Percentiles rank a stretch among this genome's conserved stretches.
Evolutionary conservation across 2,888 invertebrate genomes (phyloP).

Genomic region (Bombylius major): DNA sequence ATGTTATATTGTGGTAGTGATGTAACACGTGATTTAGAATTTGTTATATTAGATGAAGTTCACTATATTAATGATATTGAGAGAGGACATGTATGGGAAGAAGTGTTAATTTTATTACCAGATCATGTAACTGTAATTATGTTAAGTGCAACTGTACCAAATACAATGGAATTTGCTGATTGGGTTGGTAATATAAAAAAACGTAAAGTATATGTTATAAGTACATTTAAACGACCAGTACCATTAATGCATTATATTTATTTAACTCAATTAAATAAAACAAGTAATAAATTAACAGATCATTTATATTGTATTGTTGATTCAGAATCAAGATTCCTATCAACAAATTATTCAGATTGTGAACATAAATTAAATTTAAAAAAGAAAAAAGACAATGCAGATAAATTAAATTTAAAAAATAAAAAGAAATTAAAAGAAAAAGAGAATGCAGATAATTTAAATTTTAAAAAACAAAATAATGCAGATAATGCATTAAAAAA

Average conservation of each 20-base stretch:
- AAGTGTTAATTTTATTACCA: conserved; percentile 90
- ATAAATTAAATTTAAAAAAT: too few species aligned
- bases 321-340: conserved; percentile 53
- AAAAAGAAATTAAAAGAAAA: too few species aligned
- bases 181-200: conserved; percentile 83
- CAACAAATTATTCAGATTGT: conserved; percentile 51
- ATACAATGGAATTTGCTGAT: conserved; percentile 89
- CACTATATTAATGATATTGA: conserved; percentile 97
- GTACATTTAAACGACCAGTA: conserved; percentile 85
- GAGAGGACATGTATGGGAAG: conserved; percentile 99
- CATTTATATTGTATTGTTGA: conserved; percentile 71
- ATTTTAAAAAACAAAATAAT: too few species aligned
- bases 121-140: conserved; percentile 91
- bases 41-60: conserved; percentile 98
- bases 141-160: conserved; percentile 96
- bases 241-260: conserved; percentile 92
- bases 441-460: too few species aligned
- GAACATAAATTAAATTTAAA: conserved; percentile 37
- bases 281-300: conserved; percentile 44
- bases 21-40: conserved; percentile 89
- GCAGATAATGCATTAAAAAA: not conserved
- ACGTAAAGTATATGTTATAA: conserved; percentile 84
- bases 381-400: conserved; percentile 21
- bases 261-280: conserved; percentile 47
- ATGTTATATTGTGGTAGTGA: conserved; percentile 95